Evolutionary conservation across 2,113 vertebrate species (phyloP).

Genomic region (Typhlomys cinereus): DNA sequence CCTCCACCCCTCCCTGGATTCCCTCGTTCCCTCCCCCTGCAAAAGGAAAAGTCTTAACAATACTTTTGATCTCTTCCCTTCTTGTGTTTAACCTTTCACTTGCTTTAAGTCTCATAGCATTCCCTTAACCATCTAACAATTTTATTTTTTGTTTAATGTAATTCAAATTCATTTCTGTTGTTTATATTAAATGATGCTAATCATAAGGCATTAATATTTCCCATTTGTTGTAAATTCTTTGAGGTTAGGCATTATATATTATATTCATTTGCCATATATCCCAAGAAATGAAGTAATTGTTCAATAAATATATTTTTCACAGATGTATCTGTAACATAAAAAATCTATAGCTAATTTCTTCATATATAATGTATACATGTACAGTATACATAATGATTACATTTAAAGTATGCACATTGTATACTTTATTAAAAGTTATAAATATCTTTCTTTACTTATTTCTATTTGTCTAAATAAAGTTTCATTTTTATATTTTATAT

Average conservation of each 20-base stretch:
- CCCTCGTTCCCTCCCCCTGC: no score
- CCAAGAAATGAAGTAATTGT: background rate
- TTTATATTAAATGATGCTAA: constrained; percentile 40
- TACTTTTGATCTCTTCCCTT: background rate
- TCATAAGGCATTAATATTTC: background rate
- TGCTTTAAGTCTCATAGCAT: background rate
- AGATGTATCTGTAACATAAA: constrained; percentile 27
- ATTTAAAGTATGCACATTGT: no score
- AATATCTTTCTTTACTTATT: constrained; percentile 23
- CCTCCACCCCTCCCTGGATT: no score
- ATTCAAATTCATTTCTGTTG: constrained; percentile 36
- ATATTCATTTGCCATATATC: constrained; percentile 41
- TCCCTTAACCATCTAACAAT: background rate
- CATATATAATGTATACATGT: background rate
- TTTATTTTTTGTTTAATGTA: constrained; percentile 10
- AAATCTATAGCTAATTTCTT: background rate
- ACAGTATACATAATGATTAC: no score
- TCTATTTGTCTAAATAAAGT: constrained; percentile 35
- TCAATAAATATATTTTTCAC: background rate
- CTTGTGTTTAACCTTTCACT: background rate
- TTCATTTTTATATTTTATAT: constrained; percentile 45
- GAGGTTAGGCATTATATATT: background rate
- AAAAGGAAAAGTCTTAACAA: background rate
- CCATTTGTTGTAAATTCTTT: background rate
- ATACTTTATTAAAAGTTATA: constrained; percentile 45